phyloP scores from a whole-genome alignment of 2,888 invertebrate genomes.

The Parnassius apollo region DNA sequence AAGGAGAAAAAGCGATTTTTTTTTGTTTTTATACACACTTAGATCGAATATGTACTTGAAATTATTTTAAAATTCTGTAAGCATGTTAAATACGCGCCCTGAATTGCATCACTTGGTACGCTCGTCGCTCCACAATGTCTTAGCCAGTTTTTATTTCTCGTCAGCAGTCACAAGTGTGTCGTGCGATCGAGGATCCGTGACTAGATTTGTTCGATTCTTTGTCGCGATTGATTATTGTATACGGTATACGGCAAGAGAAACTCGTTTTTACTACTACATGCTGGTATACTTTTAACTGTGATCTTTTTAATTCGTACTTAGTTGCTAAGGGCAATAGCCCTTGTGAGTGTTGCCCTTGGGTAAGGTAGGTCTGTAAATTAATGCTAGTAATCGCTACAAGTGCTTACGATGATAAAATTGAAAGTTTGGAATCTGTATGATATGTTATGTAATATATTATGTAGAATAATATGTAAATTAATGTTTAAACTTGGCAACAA shows the following conservation, averaged over 20 bases:
- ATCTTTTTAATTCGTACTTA: neutral
- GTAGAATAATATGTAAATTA: too few relatives aligned
- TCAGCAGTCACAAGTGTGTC: slow-evolving; percentile 4
- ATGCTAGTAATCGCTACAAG: too few relatives aligned
- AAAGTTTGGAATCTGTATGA: too few relatives aligned
- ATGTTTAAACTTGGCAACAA: too few relatives aligned
- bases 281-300: slow-evolving; percentile 3
- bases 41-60: slow-evolving; percentile 1
- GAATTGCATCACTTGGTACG: slow-evolving; percentile 1
- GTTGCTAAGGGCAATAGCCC: too few relatives aligned
- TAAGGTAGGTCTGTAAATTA: too few relatives aligned
- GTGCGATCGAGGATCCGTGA: slow-evolving; percentile 13
- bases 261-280: slow-evolving; percentile 1
- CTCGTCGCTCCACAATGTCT: neutral
- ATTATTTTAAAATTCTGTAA: slow-evolving; percentile 14
- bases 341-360: too few relatives aligned
- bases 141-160: neutral
- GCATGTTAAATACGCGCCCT: slow-evolving; percentile 10
- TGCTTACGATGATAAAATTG: too few relatives aligned
- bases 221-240: slow-evolving; percentile 4
- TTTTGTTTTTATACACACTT: too few relatives aligned
- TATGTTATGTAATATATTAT: too few relatives aligned
- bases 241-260: slow-evolving; percentile 7
- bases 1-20: too few relatives aligned
- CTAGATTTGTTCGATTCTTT: slow-evolving; percentile 13